A percentile compares a stretch with the other conserved stretches of the same genome.
Conservation (phyloP, 2,888 invertebrate species). For the Eupeodes luniger region DNA sequence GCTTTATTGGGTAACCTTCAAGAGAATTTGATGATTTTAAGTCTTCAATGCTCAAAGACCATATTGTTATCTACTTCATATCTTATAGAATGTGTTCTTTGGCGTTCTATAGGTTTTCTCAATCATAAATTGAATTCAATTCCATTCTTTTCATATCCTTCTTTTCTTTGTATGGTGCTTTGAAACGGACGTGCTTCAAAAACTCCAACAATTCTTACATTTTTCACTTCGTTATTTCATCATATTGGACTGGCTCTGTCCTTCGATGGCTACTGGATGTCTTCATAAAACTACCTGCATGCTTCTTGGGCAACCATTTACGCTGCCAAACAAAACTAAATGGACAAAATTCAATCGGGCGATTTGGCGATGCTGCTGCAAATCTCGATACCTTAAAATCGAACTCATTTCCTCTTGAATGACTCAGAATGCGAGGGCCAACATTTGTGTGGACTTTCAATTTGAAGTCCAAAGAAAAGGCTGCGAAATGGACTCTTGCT, state of each 20-base stretch:
- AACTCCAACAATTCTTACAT: conserved; percentile 63
- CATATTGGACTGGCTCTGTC: conserved; percentile 18
- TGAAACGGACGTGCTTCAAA: conserved; percentile 62
- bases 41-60: conserved; percentile 25
- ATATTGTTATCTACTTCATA: conserved; percentile 37
- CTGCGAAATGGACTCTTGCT: conserved; percentile 95
- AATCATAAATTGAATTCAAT: conserved; percentile 55
- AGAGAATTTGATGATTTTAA: conserved; percentile 26
- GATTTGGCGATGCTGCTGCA: conserved; percentile 37
- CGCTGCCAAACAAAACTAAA: conserved; percentile 44
- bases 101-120: conserved; percentile 56
- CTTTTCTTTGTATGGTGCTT: conserved; percentile 38
- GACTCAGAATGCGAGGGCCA: conserved; percentile 89
- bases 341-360: conserved; percentile 23
- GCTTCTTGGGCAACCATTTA: conserved; percentile 15
- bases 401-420: conserved; percentile 67
- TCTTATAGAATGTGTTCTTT: conserved; percentile 50
- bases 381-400: conserved; percentile 43
- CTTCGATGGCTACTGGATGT: conserved; percentile 25
- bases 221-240: conserved; percentile 56
- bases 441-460: conserved; percentile 98
- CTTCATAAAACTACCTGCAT: conserved; percentile 33
- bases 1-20: conserved; percentile 20
- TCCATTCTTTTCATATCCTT: conserved; percentile 32
- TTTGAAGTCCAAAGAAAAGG: conserved; percentile 93